Percentiles rank a stretch among this genome's conserved stretches.
phyloP scores from a whole-genome alignment of 2,113 vertebrate species.

The Neotragus pygmaeus region DNA sequence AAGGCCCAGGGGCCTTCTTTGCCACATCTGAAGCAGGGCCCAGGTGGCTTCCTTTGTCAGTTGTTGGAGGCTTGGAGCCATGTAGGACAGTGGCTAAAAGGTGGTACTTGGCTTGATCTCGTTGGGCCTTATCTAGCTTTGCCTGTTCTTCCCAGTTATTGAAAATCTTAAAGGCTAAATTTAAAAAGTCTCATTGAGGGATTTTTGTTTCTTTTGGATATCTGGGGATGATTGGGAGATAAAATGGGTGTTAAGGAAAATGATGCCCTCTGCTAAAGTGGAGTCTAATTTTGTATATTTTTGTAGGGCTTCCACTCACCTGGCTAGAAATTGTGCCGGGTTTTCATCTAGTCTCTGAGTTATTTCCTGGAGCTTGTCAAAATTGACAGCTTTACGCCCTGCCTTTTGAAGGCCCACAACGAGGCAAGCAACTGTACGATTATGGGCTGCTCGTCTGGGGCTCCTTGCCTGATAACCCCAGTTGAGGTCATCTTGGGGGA shows the following conservation, averaged over 20 bases:
- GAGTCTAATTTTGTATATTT: background rate
- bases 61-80: background rate
- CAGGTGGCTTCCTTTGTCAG: background rate
- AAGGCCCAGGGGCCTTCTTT: background rate
- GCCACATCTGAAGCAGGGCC: background rate
- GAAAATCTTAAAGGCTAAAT: background rate
- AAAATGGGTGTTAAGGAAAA: background rate
- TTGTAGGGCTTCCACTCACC: background rate
- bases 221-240: background rate
- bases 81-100: background rate
- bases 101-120: background rate
- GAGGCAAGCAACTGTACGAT: background rate
- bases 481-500: background rate
- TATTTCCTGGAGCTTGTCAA: background rate
- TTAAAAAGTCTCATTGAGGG: background rate
- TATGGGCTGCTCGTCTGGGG: fast-evolving
- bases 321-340: background rate
- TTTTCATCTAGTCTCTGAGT: background rate
- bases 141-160: background rate
- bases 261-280: background rate
- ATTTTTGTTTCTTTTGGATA: background rate
- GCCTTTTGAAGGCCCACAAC: background rate
- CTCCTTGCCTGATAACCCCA: background rate
- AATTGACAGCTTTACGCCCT: background rate
- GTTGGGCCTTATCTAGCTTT: background rate